phyloP scores from a whole-genome alignment of 53 echinoderm and acorn worm genomes.

The Echinarachnius parma region DNA sequence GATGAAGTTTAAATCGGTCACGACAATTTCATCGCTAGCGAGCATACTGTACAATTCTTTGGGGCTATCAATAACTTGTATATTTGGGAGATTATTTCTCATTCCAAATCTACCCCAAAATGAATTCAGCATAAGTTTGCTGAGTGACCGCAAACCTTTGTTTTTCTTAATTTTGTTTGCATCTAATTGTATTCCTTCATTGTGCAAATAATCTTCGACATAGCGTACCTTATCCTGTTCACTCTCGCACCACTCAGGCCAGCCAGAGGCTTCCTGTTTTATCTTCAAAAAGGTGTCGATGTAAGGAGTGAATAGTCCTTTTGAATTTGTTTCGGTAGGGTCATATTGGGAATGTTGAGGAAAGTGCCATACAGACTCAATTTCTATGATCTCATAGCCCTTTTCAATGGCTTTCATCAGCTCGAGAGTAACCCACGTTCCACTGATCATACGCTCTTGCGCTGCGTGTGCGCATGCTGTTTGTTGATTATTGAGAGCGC shows the following conservation, averaged over 20 bases:
- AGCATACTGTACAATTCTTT: conserved; percentile 11
- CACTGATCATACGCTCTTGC: conserved; percentile 26
- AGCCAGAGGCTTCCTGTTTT: conserved; percentile 45
- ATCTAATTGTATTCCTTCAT: conserved; percentile 48
- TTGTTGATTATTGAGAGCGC: not conserved
- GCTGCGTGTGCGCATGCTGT: conserved; percentile 32
- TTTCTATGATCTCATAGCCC: conserved; percentile 28
- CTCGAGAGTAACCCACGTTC: conserved; percentile 58
- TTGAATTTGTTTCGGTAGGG: not conserved
- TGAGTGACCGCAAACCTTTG: conserved; percentile 54
- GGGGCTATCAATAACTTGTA: not conserved
- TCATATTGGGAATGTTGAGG: conserved; percentile 17
- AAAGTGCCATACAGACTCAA: conserved; percentile 65
- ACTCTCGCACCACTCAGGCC: conserved; percentile 32
- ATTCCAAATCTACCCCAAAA: conserved; percentile 53
- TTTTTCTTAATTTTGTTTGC: conserved; percentile 44
- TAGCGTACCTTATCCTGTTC: not conserved
- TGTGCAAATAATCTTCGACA: conserved; percentile 2
- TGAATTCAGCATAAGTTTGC: conserved; percentile 50
- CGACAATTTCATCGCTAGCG: not conserved
- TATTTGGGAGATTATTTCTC: conserved; percentile 20
- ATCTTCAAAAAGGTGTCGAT: conserved; percentile 37
- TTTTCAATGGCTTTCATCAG: conserved; percentile 48
- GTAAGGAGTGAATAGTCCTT: conserved; percentile 26
- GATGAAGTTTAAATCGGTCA: conserved; percentile 22